Percentiles rank a stretch among this genome's conserved stretches.
Evolutionary conservation across 2,797 vertebrate genomes (phyloP).

Genomic region (Tapirus indicus): DNA sequence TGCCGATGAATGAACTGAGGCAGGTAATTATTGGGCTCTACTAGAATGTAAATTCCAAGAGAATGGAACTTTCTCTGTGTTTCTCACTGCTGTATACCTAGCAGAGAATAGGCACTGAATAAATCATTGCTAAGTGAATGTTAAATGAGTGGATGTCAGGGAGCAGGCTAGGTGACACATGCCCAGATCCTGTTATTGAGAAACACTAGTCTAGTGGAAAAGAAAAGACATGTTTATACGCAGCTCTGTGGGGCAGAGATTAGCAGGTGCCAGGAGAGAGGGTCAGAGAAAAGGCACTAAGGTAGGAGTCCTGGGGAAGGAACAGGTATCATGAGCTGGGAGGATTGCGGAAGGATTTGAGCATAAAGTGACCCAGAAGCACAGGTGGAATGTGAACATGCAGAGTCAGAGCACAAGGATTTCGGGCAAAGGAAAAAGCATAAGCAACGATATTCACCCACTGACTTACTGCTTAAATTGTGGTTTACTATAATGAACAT

Average conservation of each 20-base stretch:
- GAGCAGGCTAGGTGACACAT: background rate
- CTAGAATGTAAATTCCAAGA: constrained; percentile 26
- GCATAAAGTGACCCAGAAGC: background rate
- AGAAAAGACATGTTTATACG: background rate
- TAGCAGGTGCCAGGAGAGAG: background rate
- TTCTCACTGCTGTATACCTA: background rate
- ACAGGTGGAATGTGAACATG: background rate
- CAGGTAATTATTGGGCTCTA: background rate
- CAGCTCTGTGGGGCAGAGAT: background rate
- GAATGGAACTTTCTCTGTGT: background rate
- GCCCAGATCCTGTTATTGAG: background rate
- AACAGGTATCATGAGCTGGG: background rate
- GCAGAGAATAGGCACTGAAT: background rate
- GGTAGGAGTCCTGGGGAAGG: background rate
- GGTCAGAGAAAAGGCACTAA: background rate
- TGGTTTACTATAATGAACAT: background rate
- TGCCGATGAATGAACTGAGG: background rate
- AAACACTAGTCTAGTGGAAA: background rate
- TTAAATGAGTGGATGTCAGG: background rate
- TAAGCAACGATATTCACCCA: background rate
- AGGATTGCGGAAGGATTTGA: background rate
- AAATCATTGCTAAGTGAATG: background rate
- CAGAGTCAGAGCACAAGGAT: background rate
- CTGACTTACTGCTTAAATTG: background rate
- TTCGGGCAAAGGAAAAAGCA: background rate